Evolutionary conservation across 2,888 invertebrate genomes (phyloP).

Genomic region (Nudaria mundana): DNA sequence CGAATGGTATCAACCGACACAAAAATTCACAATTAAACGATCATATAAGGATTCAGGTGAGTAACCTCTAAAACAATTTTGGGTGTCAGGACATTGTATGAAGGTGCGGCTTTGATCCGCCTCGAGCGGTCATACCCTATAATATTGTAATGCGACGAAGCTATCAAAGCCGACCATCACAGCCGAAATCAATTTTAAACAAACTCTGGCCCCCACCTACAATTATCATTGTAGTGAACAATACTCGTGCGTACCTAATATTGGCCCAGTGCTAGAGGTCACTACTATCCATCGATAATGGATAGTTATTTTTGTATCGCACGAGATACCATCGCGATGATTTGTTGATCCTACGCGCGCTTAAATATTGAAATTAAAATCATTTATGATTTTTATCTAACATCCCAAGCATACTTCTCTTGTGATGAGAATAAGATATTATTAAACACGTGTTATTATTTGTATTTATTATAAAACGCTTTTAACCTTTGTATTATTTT

Average conservation of each 20-base stretch:
- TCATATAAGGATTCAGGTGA: not conserved
- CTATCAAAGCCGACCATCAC: slow-evolving; percentile 64
- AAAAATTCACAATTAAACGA: not conserved
- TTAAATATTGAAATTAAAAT: slow-evolving; percentile 78
- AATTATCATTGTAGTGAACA: slow-evolving; percentile 73
- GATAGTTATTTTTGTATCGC: slow-evolving; percentile 69
- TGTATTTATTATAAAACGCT: slow-evolving; percentile 18
- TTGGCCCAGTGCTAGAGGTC: slow-evolving; percentile 72
- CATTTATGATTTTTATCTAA: slow-evolving; percentile 70
- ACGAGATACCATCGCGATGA: slow-evolving; percentile 75
- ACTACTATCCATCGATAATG: slow-evolving; percentile 60
- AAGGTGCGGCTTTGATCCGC: slow-evolving; percentile 11
- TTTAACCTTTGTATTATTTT: not conserved
- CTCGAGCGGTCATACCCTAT: slow-evolving; percentile 45
- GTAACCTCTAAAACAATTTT: not conserved
- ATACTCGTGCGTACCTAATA: slow-evolving; percentile 66
- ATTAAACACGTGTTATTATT: slow-evolving; percentile 17
- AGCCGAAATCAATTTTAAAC: slow-evolving; percentile 79
- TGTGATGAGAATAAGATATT: slow-evolving; percentile 32
- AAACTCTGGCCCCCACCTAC: slow-evolving; percentile 76
- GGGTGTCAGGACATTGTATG: not conserved
- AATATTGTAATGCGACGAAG: slow-evolving; percentile 61
- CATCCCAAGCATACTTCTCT: slow-evolving; percentile 21
- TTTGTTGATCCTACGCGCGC: slow-evolving; percentile 73
- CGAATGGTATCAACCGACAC: too few relatives aligned